Evolutionary conservation across 1,140 invertebrate species (phyloP).

Genomic region (Drosophila chauvacae): DNA sequence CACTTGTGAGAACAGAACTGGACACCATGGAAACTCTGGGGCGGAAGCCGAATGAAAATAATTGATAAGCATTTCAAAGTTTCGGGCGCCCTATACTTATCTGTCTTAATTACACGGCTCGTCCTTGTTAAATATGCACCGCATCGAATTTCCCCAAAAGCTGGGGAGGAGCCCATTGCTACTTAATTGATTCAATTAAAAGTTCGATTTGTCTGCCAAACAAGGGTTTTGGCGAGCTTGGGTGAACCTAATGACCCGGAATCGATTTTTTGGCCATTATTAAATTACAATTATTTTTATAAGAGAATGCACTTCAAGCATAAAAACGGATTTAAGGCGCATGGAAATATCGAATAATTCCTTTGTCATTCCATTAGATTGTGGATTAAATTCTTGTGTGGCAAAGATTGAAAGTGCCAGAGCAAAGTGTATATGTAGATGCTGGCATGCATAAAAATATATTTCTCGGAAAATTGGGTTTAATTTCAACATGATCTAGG

Average conservation of each 20-base stretch:
- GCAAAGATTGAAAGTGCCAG: background rate
- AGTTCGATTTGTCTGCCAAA: conserved; percentile 29
- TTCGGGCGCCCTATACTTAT: conserved; percentile 9
- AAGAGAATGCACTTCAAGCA: conserved; percentile 4
- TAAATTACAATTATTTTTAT: conserved; percentile 9
- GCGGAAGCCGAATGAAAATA: conserved; percentile 18
- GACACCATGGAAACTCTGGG: conserved; percentile 22
- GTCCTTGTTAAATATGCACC: conserved; percentile 41
- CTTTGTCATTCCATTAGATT: background rate
- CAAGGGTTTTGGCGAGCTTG: background rate
- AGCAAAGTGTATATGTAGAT: background rate
- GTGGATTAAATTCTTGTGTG: background rate
- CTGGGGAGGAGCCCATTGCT: background rate
- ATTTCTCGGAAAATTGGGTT: background rate
- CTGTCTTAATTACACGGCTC: conserved; percentile 40
- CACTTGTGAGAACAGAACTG: background rate
- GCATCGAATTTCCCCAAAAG: conserved; percentile 33
- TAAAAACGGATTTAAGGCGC: background rate
- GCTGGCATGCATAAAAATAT: background rate
- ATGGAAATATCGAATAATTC: background rate
- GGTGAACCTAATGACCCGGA: conserved; percentile 15
- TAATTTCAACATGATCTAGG: background rate
- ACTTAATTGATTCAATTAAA: conserved; percentile 51
- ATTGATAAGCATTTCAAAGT: conserved; percentile 51
- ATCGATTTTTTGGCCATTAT: conserved; percentile 28